Evolutionary conservation across 1,140 invertebrate species (phyloP).

Genomic region (Platorchestia sp.): DNA sequence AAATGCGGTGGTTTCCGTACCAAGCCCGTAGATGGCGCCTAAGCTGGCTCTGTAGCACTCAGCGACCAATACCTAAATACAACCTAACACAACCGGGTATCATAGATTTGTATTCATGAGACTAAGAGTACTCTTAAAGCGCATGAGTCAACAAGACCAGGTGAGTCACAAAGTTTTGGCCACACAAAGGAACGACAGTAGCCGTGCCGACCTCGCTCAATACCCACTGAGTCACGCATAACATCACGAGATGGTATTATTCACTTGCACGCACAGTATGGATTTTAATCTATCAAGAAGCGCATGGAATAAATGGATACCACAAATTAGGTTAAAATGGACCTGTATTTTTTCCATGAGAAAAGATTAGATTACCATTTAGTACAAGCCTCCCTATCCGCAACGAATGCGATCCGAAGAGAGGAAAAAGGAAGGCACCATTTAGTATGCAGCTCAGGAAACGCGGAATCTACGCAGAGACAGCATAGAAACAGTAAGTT

Average conservation of each 20-base stretch:
- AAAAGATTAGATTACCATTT: too few species aligned
- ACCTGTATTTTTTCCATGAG: background rate
- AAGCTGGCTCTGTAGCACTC: background rate
- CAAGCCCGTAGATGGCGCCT: too few species aligned
- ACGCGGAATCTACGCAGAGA: too few species aligned
- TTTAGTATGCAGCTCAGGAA: too few species aligned
- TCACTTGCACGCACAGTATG: background rate
- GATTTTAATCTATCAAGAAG: background rate
- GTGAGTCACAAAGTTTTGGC: conserved; percentile 6
- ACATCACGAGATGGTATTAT: background rate
- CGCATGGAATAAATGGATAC: background rate
- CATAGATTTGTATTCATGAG: background rate
- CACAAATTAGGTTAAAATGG: background rate
- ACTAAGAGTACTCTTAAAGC: background rate
- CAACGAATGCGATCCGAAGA: too few species aligned
- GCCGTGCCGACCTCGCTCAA: background rate
- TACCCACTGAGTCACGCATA: background rate
- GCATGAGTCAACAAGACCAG: background rate
- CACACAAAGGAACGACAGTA: background rate
- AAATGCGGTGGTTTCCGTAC: too few species aligned
- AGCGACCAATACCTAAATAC: background rate
- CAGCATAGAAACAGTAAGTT: too few species aligned
- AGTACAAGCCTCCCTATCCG: too few species aligned
- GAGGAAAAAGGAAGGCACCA: too few species aligned
- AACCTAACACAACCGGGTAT: background rate